Percentiles rank a stretch among this genome's conserved stretches.
Evolutionary conservation across 1,140 invertebrate species (phyloP).

Genomic region (Drosophila burlai): DNA sequence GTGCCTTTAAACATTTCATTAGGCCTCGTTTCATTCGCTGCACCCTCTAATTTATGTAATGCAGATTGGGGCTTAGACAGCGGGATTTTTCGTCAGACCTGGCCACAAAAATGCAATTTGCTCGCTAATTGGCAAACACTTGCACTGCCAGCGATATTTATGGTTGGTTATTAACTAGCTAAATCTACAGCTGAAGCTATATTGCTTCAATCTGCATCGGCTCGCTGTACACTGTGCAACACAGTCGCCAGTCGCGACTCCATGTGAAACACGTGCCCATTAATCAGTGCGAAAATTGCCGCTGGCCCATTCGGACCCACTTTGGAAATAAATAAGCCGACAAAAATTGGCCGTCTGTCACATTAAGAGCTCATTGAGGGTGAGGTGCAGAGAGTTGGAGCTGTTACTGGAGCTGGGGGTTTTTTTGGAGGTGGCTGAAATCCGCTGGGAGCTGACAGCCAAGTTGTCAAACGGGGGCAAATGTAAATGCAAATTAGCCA

Average conservation of each 20-base stretch:
- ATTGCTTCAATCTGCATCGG: slow-evolving; percentile 31
- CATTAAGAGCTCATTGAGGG: slow-evolving; percentile 44
- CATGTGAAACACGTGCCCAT: slow-evolving; percentile 63
- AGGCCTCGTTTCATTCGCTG: slow-evolving; percentile 24
- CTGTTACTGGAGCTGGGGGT: background rate
- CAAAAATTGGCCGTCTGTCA: slow-evolving; percentile 55
- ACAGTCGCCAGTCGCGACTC: slow-evolving; percentile 30
- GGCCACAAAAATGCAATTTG: slow-evolving; percentile 58
- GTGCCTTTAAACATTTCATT: slow-evolving; percentile 24
- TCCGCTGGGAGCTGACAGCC: slow-evolving; percentile 45
- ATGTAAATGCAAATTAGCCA: slow-evolving; percentile 65
- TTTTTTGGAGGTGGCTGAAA: slow-evolving; percentile 25
- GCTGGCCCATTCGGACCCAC: slow-evolving; percentile 30
- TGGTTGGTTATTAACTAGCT: slow-evolving; percentile 67
- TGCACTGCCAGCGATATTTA: slow-evolving; percentile 73
- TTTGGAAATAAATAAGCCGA: slow-evolving; percentile 54
- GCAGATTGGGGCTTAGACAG: slow-evolving; percentile 25
- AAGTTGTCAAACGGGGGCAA: slow-evolving; percentile 59
- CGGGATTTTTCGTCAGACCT: slow-evolving; percentile 47
- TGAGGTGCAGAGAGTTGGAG: background rate
- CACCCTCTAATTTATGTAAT: slow-evolving; percentile 65
- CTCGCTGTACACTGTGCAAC: slow-evolving; percentile 25
- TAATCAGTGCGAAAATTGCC: slow-evolving; percentile 71
- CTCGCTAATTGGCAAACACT: slow-evolving; percentile 75
- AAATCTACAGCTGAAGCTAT: slow-evolving; percentile 15